Percentiles rank a stretch among this genome's conserved stretches.
These are phyloP conservation scores for Eledona agricola DNA, from an alignment of 2,888 invertebrate species.

Conservation along the genomic window DNA sequence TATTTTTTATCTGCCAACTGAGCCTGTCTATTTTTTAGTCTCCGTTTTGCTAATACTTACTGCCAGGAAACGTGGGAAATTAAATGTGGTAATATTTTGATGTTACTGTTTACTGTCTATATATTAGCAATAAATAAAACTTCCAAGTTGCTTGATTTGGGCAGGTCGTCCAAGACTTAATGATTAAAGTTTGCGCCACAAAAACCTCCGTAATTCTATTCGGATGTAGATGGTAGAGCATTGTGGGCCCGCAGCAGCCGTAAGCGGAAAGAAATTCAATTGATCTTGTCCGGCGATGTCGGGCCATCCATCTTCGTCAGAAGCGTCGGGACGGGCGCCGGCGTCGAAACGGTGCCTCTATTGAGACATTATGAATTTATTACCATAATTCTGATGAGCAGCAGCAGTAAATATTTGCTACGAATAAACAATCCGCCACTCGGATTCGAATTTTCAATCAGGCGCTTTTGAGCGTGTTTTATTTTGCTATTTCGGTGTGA, in stretches of 20 bases:
- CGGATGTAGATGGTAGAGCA: constrained; percentile 44
- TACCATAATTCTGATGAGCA: constrained; percentile 51
- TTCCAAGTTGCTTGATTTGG: neutral
- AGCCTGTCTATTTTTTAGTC: too few relatives aligned
- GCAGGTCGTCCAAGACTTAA: too few relatives aligned
- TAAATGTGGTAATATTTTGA: too few relatives aligned
- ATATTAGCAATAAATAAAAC: too few relatives aligned
- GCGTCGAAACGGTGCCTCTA: constrained; percentile 54
- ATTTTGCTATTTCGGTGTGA: constrained; percentile 19
- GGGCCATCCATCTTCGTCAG: constrained; percentile 66
- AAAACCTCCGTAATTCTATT: constrained; percentile 37
- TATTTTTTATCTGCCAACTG: too few relatives aligned
- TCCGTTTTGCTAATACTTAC: too few relatives aligned
- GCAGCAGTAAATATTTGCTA: constrained; percentile 49
- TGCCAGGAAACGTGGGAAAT: too few relatives aligned
- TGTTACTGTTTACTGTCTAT: too few relatives aligned
- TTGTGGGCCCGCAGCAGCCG: constrained; percentile 49
- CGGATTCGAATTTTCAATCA: neutral
- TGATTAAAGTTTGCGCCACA: constrained; percentile 36
- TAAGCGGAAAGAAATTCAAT: constrained; percentile 67
- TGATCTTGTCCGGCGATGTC: constrained; percentile 66
- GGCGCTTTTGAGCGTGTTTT: neutral
- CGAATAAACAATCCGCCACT: neutral
- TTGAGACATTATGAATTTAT: constrained; percentile 60
- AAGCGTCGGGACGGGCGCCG: constrained; percentile 57